phyloP scores from a whole-genome alignment of 2,113 vertebrate species.

The Bubo blakistoni region DNA sequence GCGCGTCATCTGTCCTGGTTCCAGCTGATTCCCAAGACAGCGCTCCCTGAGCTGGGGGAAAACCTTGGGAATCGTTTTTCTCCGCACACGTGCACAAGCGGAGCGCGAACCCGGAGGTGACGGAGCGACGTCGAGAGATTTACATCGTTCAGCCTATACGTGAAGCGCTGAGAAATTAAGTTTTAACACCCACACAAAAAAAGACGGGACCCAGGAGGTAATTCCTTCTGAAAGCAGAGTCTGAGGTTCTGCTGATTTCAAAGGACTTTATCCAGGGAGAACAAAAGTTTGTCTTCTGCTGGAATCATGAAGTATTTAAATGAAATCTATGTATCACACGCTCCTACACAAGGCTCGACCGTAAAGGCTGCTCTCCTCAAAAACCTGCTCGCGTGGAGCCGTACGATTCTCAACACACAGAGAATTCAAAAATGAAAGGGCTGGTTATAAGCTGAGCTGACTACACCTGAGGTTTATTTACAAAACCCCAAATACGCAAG shows the following conservation, averaged over 20 bases:
- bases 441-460: background rate
- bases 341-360: background rate
- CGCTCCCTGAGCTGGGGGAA: background rate
- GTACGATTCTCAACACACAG: rapidly evolving
- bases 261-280: background rate
- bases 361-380: background rate
- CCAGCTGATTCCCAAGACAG: background rate
- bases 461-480: too few species aligned
- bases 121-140: rapidly evolving
- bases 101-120: rapidly evolving
- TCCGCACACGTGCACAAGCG: rapidly evolving
- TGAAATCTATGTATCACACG: background rate
- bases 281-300: background rate
- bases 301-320: rapidly evolving
- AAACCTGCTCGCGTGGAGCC: rapidly evolving
- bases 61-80: background rate
- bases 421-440: background rate
- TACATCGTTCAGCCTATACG: rapidly evolving
- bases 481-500: background rate
- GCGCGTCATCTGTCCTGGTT: background rate
- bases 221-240: background rate
- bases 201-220: background rate
- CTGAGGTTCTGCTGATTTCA: rapidly evolving
- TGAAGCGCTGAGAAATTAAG: background rate
- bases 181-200: background rate